phyloP scores from a whole-genome alignment of 2,113 vertebrate species.

The Cyanoramphus novaezelandiae region DNA sequence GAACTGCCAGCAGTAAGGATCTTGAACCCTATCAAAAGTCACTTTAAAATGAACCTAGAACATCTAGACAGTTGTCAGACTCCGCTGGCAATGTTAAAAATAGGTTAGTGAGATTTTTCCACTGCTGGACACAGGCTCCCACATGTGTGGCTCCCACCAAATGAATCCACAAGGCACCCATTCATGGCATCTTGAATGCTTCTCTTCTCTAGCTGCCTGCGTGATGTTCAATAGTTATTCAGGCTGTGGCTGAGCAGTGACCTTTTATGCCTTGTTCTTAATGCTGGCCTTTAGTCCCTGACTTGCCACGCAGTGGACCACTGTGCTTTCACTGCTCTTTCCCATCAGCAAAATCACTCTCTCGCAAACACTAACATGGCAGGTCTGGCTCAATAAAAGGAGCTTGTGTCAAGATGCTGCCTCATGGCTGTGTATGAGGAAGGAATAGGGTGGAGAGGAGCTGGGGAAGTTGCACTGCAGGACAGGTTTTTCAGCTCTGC shows the following conservation, averaged over 20 bases:
- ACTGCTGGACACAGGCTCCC: conserved; percentile 1
- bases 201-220: not conserved
- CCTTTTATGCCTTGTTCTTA: conserved; percentile 6
- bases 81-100: conserved; percentile 25
- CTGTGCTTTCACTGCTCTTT: not conserved
- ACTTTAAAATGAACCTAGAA: conserved; percentile 12
- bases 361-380: not conserved
- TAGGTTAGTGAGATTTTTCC: conserved; percentile 50
- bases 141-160: not conserved
- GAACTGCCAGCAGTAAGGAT: not conserved
- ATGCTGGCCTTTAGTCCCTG: not conserved
- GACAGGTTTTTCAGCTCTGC: not conserved
- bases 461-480: rapidly evolving
- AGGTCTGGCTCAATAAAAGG: not conserved
- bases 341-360: not conserved
- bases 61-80: not conserved
- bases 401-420: not conserved
- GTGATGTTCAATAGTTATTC: conserved; percentile 4
- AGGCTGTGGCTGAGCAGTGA: not conserved
- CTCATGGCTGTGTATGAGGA: rapidly evolving
- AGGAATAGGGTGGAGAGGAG: not conserved
- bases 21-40: not conserved
- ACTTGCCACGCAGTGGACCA: not conserved
- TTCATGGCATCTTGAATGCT: conserved; percentile 52
- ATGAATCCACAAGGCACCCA: conserved; percentile 61